Percentiles rank a stretch among this genome's conserved stretches.
These are phyloP conservation scores for Brachionus manjavacas DNA, from an alignment of 1,140 invertebrate genomes.

Conservation along the genomic window DNA sequence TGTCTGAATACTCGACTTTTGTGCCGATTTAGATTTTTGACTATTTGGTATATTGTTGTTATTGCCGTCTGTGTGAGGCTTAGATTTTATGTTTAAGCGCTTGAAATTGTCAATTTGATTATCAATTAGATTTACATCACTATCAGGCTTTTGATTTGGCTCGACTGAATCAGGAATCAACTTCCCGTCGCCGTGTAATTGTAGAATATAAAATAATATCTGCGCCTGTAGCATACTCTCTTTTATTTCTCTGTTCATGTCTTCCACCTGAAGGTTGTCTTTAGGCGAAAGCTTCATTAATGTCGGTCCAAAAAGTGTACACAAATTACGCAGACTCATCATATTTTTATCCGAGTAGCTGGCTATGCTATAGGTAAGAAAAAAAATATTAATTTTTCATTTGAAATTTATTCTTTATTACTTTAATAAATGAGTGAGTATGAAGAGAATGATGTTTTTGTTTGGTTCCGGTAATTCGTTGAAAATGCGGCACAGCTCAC, in stretches of 20 bases:
- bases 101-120: conserved; percentile 40
- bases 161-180: not conserved
- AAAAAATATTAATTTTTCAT: not conserved
- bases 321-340: conserved; percentile 36
- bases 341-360: conserved; percentile 38
- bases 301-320: conserved; percentile 35
- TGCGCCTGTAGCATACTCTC: conserved; percentile 39
- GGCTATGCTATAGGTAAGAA: conserved; percentile 10
- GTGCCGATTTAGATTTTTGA: not conserved
- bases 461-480: conserved; percentile 1
- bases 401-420: not conserved
- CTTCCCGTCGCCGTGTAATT: conserved; percentile 15
- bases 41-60: conserved; percentile 23
- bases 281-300: conserved; percentile 33
- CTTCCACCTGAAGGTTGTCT: conserved; percentile 23
- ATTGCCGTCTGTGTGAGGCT: conserved; percentile 10
- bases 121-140: conserved; percentile 23
- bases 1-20: conserved; percentile 8
- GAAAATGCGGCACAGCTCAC: not conserved
- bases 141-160: not conserved
- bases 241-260: conserved; percentile 42
- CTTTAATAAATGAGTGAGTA: conserved; percentile 40
- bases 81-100: not conserved
- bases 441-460: conserved; percentile 13
- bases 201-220: conserved; percentile 24